phyloP scores from a whole-genome alignment of 2,797 vertebrate genomes.

The Ctenopoma kingsleyae region DNA sequence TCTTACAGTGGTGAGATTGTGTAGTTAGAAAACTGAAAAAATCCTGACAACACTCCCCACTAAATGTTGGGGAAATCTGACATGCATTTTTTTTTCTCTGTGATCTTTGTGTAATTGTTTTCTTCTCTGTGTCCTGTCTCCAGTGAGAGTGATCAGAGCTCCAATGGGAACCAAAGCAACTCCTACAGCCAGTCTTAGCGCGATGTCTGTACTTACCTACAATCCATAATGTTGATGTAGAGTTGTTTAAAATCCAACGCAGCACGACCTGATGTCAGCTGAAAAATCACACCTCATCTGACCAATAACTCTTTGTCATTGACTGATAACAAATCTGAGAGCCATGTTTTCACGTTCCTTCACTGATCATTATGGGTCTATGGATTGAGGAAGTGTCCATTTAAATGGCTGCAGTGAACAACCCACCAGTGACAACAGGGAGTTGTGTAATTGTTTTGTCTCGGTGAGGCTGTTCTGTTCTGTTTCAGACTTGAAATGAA shows the following conservation, averaged over 20 bases:
- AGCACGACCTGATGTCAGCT: slow-evolving; percentile 25
- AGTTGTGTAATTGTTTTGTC: background rate
- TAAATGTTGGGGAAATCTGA: background rate
- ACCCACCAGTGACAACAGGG: background rate
- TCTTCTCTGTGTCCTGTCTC: slow-evolving; percentile 31
- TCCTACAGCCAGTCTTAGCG: slow-evolving; percentile 96
- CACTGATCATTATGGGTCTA: slow-evolving; percentile 37
- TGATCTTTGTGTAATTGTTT: background rate
- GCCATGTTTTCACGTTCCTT: slow-evolving; percentile 22
- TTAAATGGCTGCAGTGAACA: slow-evolving; percentile 8
- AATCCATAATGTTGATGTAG: slow-evolving; percentile 26
- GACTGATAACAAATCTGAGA: slow-evolving; percentile 3
- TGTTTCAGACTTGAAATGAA: slow-evolving; percentile 56
- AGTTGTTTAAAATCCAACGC: slow-evolving; percentile 17
- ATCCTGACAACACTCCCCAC: too few species aligned
- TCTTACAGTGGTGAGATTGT: background rate
- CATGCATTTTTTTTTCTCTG: background rate
- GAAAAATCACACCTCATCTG: slow-evolving; percentile 7
- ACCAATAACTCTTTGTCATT: slow-evolving; percentile 25
- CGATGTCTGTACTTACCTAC: background rate
- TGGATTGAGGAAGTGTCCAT: slow-evolving; percentile 7
- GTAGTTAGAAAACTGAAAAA: too few species aligned
- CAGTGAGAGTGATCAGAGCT: slow-evolving; percentile 98
- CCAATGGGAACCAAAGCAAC: slow-evolving; percentile 98
- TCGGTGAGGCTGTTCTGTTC: slow-evolving; percentile 15